Base-by-base conservation (phyloP, 1,140 invertebrate species). In the Sycophila sp. region DNA sequence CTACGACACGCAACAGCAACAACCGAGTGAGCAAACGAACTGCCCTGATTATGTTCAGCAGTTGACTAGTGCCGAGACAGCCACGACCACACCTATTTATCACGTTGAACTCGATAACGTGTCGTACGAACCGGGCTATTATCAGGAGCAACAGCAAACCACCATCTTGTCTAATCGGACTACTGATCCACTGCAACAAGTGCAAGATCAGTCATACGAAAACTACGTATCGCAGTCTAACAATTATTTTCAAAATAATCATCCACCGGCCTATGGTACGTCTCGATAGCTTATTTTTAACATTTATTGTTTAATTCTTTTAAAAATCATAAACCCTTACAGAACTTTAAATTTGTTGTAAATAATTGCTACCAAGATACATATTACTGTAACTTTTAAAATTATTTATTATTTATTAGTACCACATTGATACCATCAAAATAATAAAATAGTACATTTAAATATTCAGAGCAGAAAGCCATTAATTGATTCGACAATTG, bases 41-140 rank as follows among this genome's bases (percentile, higher is more conserved):
- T 53, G 30, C 22, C 19, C 73, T 0, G 73, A 75, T 65, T 77
- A 78, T 32, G 8, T 64, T 5, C 73, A 76, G 17, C 66, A 74
- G 36, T n/a, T 66, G 2, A 1, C n/a, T n/a, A n/a, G n/a, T n/a
- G n/a, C n/a, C n/a, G n/a, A n/a, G n/a, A n/a, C n/a, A n/a, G n/a
- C n/a, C n/a, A n/a, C n/a, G n/a, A n/a, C 24, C 2, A 19, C 49
- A 1, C 69, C 69, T 3, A 63, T 70, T 13, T 64, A 70, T 64
- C 59, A 64, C 15, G 51, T 70, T 1, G 59, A 70, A 3, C 53
- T 70, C 5, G 69, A 70, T 4, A 45, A 17, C 10, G 5, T 13
- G 6, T 10, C 36, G 1, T 70, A 58, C 22, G 49, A 45, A 47
- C 4, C 69, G 3, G 58, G 38, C 6, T 64, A 58, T 38, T 70